phyloP scores from a whole-genome alignment of 1,140 invertebrate species.

The Ctenoplectra terminalis region DNA sequence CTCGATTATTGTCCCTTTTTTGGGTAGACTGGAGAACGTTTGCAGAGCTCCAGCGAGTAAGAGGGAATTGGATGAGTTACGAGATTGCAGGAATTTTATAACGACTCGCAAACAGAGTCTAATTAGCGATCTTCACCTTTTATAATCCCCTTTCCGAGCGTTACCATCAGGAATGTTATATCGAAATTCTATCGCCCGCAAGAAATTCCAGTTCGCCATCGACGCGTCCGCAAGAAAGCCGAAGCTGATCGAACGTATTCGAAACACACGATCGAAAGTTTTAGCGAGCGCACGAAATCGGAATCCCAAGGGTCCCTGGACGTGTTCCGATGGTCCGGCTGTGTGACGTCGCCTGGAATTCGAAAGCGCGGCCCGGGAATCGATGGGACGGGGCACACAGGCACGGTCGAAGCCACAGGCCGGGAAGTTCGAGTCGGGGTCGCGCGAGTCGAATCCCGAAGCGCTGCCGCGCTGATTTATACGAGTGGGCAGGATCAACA shows the following conservation, averaged over 20 bases:
- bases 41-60: neutral
- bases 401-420: neutral
- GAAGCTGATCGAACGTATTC: neutral
- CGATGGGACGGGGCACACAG: slow-evolving; percentile 6
- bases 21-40: neutral
- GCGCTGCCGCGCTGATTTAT: slow-evolving; percentile 68
- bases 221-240: neutral
- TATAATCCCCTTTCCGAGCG: neutral
- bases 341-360: slow-evolving; percentile 32
- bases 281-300: slow-evolving; percentile 20
- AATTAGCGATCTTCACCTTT: slow-evolving; percentile 4
- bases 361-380: slow-evolving; percentile 21
- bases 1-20: slow-evolving; percentile 66
- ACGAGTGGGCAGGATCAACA: slow-evolving; percentile 75
- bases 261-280: slow-evolving; percentile 7
- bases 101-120: neutral
- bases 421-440: slow-evolving; percentile 26
- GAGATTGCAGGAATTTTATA: slow-evolving; percentile 4
- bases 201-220: neutral
- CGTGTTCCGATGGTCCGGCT: slow-evolving; percentile 12
- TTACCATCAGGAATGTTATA: neutral
- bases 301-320: slow-evolving; percentile 34
- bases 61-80: neutral
- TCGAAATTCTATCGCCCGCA: neutral
- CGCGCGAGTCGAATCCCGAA: slow-evolving; percentile 48